Base-by-base conservation (phyloP, 2,797 vertebrate genomes). In the Poecilia picta region DNA sequence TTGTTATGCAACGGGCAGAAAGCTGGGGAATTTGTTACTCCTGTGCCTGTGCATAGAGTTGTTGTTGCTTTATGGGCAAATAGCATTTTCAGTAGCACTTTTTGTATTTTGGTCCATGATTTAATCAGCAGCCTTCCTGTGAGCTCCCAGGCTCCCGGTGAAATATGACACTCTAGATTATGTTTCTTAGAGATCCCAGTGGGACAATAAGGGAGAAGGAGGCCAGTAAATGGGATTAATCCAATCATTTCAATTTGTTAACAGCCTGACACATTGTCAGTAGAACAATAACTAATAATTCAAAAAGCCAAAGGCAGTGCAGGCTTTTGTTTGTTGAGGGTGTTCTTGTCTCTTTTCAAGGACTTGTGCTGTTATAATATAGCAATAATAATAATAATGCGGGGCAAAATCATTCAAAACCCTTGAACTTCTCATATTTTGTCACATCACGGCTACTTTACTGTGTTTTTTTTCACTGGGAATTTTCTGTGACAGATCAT, bases 241-340 rank as follows among this genome's bases (percentile, higher is more conserved):
- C 89, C 90, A 93, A 92, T 93, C 85, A 89, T 93, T 92, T 75
- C 85, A 93, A 90, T 92, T 92, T 94, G 89, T 95, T 94, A 92
- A 93, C 92, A 90, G 88, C 89, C 87, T 72, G 87, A 87, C 89
- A 81, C 81, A 87, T 93, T 93, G 91, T 95, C 90, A 89, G 81
- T 84, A 83, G 90, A 94, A 95, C 93, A 95, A 93, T 95, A 91
- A 87, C 81, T 92, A 82, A 89, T 94, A 79, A 93, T 93, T 92
- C 89, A 76, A 82, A 85, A 81, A 85, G 89, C 89, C 82, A 75
- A 83, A 78, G 86, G 87, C 86, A 78, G 81, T 57, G 74, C 78
- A 57, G 73, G 59, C 81, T 89, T 87, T 92, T 81, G 86, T 93
- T 90, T 89, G 76, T 77, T 89, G 81, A 92, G 81, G 85, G 89